Conservation (phyloP, 2,797 vertebrate species). For the Falco peregrinus region DNA sequence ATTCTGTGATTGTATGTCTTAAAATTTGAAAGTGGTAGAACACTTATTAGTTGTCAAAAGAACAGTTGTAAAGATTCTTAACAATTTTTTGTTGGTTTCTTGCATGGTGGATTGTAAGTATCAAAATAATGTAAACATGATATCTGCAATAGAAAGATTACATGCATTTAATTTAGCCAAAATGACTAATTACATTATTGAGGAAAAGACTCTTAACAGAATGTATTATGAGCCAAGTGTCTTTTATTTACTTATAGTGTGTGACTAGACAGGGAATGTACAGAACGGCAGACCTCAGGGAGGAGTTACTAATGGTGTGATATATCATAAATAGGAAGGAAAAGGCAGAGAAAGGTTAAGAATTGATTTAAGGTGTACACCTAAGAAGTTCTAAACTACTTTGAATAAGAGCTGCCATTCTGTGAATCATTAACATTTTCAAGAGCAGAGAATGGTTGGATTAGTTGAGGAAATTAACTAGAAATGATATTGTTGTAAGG, state of each 20-base stretch:
- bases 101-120: neutral
- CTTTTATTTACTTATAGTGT: neutral
- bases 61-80: neutral
- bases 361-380: neutral
- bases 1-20: neutral
- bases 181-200: neutral
- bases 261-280: neutral
- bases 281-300: neutral
- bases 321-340: neutral
- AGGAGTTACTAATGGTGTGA: neutral
- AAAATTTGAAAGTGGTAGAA: neutral
- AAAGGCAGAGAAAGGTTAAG: neutral
- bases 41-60: neutral
- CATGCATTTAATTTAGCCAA: too few relatives aligned
- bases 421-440: neutral
- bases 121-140: neutral
- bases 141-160: neutral
- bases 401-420: neutral
- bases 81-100: neutral
- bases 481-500: neutral
- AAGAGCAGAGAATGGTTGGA: neutral
- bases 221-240: neutral
- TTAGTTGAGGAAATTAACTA: neutral
- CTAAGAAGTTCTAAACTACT: neutral
- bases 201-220: neutral